These are phyloP conservation scores for Sterrhoptilus dennistouni DNA, from an alignment of 2,113 vertebrate species.

Conservation along the genomic window DNA sequence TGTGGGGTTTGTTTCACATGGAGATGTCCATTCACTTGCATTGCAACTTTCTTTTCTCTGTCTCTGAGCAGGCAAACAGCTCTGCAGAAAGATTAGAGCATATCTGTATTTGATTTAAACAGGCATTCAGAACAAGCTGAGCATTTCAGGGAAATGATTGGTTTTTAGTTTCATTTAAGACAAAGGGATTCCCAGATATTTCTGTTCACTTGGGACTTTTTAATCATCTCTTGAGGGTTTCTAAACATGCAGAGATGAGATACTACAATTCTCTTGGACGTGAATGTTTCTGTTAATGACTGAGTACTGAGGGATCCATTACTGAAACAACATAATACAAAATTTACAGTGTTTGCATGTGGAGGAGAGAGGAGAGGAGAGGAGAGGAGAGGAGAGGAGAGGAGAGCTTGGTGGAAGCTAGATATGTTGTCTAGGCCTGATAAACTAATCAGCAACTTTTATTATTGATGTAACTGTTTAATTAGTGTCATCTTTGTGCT, in stretches of 20 bases:
- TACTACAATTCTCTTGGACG: neutral
- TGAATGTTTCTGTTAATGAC: neutral
- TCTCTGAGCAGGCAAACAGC: neutral
- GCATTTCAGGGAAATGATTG: neutral
- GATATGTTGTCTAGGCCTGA: neutral
- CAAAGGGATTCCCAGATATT: neutral
- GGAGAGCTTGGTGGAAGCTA: neutral
- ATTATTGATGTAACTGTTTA: neutral
- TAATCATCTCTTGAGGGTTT: neutral
- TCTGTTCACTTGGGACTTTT: neutral
- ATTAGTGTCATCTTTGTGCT: neutral
- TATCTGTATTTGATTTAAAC: conserved; percentile 33
- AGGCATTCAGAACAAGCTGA: neutral
- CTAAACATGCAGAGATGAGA: neutral
- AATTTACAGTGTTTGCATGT: neutral
- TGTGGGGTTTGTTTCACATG: neutral
- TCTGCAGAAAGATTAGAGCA: neutral
- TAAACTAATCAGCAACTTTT: neutral
- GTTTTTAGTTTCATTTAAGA: conserved; percentile 6
- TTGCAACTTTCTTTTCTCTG: neutral
- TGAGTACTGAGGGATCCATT: neutral
- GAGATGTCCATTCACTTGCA: neutral
- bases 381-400: neutral
- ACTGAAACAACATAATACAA: neutral
- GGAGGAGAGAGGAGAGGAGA: neutral